Base-by-base conservation (phyloP, 92 coral and sea anemone species). In the Zoanthus sociatus region DNA sequence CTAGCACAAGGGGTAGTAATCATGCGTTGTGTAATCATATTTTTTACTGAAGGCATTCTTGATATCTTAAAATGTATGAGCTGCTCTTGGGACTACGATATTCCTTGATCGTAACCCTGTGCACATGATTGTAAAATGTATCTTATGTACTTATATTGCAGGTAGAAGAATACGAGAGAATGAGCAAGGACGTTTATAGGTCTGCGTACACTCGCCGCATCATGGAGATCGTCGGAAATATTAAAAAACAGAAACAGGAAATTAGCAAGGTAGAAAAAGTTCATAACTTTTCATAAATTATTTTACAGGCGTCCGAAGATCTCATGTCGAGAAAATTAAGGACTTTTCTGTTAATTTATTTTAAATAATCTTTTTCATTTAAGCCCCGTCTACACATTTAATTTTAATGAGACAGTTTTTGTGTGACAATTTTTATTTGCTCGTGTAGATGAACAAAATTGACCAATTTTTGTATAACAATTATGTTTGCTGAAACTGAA, bases 191-290 rank as follows among this genome's bases (percentile, higher is more conserved):
- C 73, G 98, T 96, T 50, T 95, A 96, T 84, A 81, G 99, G 78
- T 95, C 99, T 15, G 99, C 97, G 5, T 96, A 96, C 92, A 95
- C 98, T 42, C 93, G 96, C 31, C 91, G 99, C 84, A 96, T 96
- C 50, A 87, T 96, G 92, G 99, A 96, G 73, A 96, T 96, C 87
- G 95, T 96, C 15, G 99, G 96, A 20, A 96, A 96, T 88, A 96
- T 96, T 83, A 93, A 96, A 92, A 96, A 95, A 73, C 99, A 96
- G 92, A 96, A 96, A 66, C 96, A 95, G 20, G 99, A 96, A 71
- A 96, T 96, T 7, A 90, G 91, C 56, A 96, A 96, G 97, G 98
- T 94, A 73, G n/a, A 63, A 20, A 63, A 16, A 63, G 3, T 3
- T 6, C 69, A 3, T 0, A 13, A 13, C 8, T 63, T 15, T 63